phyloP scores from a whole-genome alignment of 2,113 vertebrate species.

The Caretta caretta region DNA sequence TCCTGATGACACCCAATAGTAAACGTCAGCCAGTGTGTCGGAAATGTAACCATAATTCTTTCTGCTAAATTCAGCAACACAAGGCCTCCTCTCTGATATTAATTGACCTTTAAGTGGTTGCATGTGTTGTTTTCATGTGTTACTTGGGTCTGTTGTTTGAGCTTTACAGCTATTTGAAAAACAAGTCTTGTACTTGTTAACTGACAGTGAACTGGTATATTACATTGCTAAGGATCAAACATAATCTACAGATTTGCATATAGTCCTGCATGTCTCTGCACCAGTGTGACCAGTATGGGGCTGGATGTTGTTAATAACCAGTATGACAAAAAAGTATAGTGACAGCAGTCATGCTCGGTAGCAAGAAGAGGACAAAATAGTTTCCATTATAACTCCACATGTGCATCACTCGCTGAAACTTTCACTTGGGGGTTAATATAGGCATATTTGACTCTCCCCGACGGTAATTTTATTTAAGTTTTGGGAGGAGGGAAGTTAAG shows the following conservation, averaged over 20 bases:
- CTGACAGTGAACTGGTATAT: neutral
- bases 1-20: constrained; percentile 53
- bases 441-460: neutral
- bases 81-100: constrained; percentile 13
- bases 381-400: neutral
- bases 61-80: constrained; percentile 27
- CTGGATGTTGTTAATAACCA: neutral
- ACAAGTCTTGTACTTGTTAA: rapidly evolving
- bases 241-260: neutral
- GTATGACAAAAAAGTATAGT: neutral
- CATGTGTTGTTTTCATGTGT: constrained; percentile 10
- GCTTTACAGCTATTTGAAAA: neutral
- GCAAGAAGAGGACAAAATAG: neutral
- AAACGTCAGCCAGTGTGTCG: constrained; percentile 39
- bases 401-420: no score
- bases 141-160: neutral
- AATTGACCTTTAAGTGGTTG: constrained; percentile 54
- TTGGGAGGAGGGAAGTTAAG: rapidly evolving
- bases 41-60: constrained; percentile 67
- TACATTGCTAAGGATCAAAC: neutral
- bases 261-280: neutral
- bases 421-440: neutral
- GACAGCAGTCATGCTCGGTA: neutral
- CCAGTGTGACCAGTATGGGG: neutral
- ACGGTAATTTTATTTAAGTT: neutral